Base-by-base conservation (phyloP, 2,797 vertebrate genomes). In the Darevskia mixta region DNA sequence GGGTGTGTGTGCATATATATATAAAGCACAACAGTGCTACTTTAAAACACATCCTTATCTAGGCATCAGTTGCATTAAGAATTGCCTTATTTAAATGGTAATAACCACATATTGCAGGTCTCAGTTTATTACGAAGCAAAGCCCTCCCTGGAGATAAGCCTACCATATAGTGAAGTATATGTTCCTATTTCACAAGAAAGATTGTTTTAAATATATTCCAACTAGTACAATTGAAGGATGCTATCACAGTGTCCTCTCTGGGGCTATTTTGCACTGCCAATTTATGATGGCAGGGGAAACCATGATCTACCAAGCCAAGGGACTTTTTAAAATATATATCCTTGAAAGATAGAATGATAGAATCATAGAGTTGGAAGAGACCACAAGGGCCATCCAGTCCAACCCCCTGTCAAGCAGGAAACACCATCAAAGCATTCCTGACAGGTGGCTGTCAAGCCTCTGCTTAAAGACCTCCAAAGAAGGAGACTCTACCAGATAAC, bases 1-100 rank as follows among this genome's bases (percentile, higher is more conserved):
- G 49, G 49, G 49, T 49, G 49, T n/a, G n/a, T n/a, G n/a, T n/a
- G n/a, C n/a, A n/a, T n/a, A n/a, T n/a, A n/a, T n/a, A n/a, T n/a
- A 20, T 15, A 38, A 35, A 83, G 5, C 43, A 0, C 0, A 0
- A 41, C 64, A 6, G 2, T 81, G 29, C 5, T 45, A 38, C 72
- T 77, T 77, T 80, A 88, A 89, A 67, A 79, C 43, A 41, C 6
- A 76, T 71, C 45, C 73, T 88, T 78, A 35, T 2, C 13, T 20
- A 79, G 10, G 29, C 78, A 2, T 43, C 1, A 86, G 45, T 13
- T 66, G 69, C 0, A 90, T 29, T 72, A 84, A 88, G 64, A 88
- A 83, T 0, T 4, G 72, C 71, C 35, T 41, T 66, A 79, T 3
- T 91, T 79, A 38, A 25, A 86, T 6, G 3, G 2, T 69, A 88